Evolutionary conservation across 2,113 vertebrate species (phyloP), one percentile per base, ranked within the genome.

Genomic region (Campylomormyrus numenius): DNA sequence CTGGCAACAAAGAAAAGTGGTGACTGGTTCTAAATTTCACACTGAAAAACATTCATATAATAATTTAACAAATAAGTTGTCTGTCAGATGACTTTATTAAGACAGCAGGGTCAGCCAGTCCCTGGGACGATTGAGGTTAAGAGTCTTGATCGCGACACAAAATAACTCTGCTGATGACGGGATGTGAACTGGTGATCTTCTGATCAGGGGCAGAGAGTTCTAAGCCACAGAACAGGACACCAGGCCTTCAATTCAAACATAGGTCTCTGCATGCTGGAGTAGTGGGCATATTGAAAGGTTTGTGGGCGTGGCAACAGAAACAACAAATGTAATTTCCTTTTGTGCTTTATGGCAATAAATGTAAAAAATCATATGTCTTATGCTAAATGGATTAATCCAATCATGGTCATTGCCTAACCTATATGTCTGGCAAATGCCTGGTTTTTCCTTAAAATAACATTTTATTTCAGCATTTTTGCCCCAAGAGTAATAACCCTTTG

Each of bases 1-100:
- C 93, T 95, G 94, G 35, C 90, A 92, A 95, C 94, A 94, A 92
- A 90, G 94, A 90, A 95, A 89, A 94, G 42, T 3, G 17, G 8
- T 39, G 39, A 94, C 94, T 94, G 6, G 84, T 49, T 50, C 3
- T 53, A 39, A 80, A 17, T n/a, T 62, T 89, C 10, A 53, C n/a
- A 52, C 31, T 3, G 5, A 15, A 19, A 17, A 7, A 35, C 85
- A 1, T 17, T 70, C 11, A n/a, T 24, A 24, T 48, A 27, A 6
- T 31, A 48, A 15, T 88, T n/a, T 70, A 45, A n/a, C 9, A 27
- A 21, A 24, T 48, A 6, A 17, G 6, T 17, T 87, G 5, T n/a
- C 19, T 4, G 48, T 52, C 52, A 66, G 24, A 85, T 39, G 35
- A 11, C n/a, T n/a, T 70, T 70, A 70, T 70, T 13, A 31, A 70